Conservation (phyloP, 2,113 vertebrate species). For the Cheilinus undulatus region DNA sequence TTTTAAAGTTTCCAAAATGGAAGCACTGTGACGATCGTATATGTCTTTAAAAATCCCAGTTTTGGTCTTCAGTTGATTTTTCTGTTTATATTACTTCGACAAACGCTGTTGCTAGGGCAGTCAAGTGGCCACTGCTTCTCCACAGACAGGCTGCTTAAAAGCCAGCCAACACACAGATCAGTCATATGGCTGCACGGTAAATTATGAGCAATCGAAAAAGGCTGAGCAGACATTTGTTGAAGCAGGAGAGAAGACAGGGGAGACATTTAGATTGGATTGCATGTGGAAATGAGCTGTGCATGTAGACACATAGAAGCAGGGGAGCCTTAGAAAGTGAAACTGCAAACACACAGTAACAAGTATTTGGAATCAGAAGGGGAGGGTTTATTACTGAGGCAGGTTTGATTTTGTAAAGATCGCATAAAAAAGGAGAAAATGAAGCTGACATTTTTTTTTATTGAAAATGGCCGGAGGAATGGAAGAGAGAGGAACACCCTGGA, state of each 20-base stretch:
- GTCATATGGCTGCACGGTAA: not conserved
- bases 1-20: no score
- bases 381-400: constrained; percentile 13
- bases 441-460: constrained; percentile 53
- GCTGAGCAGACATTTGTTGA: constrained; percentile 20
- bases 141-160: no score
- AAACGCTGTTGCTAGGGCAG: no score
- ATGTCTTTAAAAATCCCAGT: no score
- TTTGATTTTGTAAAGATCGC: constrained; percentile 46
- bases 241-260: constrained; percentile 3
- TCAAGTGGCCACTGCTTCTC: no score
- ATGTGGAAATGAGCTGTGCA: constrained; percentile 33
- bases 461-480: constrained; percentile 62
- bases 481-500: constrained; percentile 67
- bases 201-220: not conserved
- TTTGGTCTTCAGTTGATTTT: not conserved
- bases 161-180: no score
- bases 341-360: not conserved
- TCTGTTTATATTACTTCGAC: no score
- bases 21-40: no score
- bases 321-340: constrained; percentile 8
- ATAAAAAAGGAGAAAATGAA: not conserved
- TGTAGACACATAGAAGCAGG: constrained; percentile 26
- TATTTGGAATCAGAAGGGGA: not conserved
- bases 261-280: constrained; percentile 45